Evolutionary conservation across 2,888 invertebrate genomes (phyloP).

Genomic region (Drosophila demipolita): DNA sequence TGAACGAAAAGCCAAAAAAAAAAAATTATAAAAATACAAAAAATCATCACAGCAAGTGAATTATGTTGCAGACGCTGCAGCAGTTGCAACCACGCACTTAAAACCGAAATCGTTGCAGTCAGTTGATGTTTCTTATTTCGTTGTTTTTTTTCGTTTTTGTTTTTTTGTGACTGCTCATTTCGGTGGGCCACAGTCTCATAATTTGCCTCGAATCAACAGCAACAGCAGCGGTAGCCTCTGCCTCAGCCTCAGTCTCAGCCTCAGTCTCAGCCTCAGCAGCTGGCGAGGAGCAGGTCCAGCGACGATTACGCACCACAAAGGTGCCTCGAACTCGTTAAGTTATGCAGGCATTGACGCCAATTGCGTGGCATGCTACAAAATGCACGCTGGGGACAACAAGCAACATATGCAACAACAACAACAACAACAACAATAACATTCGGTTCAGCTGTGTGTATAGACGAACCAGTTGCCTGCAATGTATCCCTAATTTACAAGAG

Average conservation of each 20-base stretch:
- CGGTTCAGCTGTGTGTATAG: constrained; percentile 15
- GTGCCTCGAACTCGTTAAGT: constrained; percentile 68
- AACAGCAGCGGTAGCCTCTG: not conserved
- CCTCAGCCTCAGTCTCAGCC: not conserved
- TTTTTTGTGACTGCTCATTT: constrained; percentile 25
- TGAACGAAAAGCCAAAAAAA: constrained; percentile 50
- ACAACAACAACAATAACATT: constrained; percentile 6
- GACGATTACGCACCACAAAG: constrained; percentile 60
- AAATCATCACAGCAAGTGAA: constrained; percentile 69
- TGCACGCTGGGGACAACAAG: constrained; percentile 56
- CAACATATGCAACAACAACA: constrained; percentile 16
- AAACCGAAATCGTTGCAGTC: constrained; percentile 51
- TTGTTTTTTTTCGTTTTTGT: constrained; percentile 16
- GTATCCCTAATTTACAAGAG: constrained; percentile 70
- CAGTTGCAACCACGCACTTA: constrained; percentile 53
- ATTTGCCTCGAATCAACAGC: constrained; percentile 49
- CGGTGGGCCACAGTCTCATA: constrained; percentile 58
- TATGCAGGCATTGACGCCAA: constrained; percentile 74
- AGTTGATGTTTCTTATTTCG: constrained; percentile 48
- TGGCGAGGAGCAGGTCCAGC: constrained; percentile 23
- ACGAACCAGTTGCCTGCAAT: constrained; percentile 51
- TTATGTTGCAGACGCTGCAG: constrained; percentile 58
- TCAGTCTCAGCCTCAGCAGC: constrained; percentile 2
- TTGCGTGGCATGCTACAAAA: constrained; percentile 60
- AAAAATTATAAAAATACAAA: constrained; percentile 2